Base-by-base conservation (phyloP, 2,888 invertebrate species). In the Tubulanus polymorphus region DNA sequence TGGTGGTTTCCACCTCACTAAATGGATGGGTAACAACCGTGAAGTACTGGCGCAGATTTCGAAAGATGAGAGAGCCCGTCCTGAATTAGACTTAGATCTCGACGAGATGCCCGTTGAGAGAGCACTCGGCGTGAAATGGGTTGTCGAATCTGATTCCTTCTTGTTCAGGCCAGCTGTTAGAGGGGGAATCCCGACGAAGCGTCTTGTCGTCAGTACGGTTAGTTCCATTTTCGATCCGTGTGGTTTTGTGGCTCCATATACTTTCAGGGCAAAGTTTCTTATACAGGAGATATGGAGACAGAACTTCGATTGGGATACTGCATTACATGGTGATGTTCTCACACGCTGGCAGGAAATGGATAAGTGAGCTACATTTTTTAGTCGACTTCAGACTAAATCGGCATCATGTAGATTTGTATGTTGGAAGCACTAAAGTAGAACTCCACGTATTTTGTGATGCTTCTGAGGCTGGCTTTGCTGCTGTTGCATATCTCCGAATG, bases 301-400 rank as follows among this genome's bases (percentile, higher is more conserved):
- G 51, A 52, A 53, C 6, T 23, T 46, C 18, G 56, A 30, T 2
- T 55, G 55, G 55, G 55, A 55, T 53, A 51, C 51, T 10, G n/a
- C 15, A 28, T n/a, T 55, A 18, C 51, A 41, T 6, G 26, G n/a
- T 3, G 51, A 37, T 10, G n/a, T 49, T 15, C 18, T 48, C 26
- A 32, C n/a, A 6, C 15, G 18, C 3, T 52, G 52, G 52, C 6
- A 10, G 3, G 6, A 5, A n/a, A n/a, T 52, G 51, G 52, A 8
- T 15, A 27, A 10, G 10, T 8, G 23, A 50, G 5, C 28, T 52
- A 3, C 12, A 3, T 3, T 18, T 15, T 6, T 8, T 52, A 15
- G 8, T 15, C 3, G 23, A 48, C 3, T 6, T 49, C 25, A 6
- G 28, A 20, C 12, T 52, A 18, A 27, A 35, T 18, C n/a, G 54